A percentile compares a stretch with the other conserved stretches of the same genome.
phyloP scores from a whole-genome alignment of 2,113 vertebrate species.

The Ptilonorhynchus violaceus region DNA sequence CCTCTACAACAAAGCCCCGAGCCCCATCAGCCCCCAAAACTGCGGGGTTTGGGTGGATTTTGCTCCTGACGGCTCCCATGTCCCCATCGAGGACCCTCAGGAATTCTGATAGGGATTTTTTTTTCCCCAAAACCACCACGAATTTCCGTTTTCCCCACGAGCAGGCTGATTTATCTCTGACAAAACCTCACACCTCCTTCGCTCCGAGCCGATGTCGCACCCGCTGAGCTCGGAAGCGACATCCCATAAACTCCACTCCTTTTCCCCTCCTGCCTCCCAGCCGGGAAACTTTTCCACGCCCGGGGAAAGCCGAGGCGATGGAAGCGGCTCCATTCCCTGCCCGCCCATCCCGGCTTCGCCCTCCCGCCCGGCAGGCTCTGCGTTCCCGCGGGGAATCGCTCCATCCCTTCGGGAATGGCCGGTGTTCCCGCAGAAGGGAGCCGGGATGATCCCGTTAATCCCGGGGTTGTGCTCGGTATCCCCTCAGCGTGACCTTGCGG shows the following conservation, averaged over 20 bases:
- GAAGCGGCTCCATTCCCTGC: neutral
- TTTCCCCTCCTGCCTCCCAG: neutral
- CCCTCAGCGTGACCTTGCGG: neutral
- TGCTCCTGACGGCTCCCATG: fast-evolving
- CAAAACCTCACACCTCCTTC: fast-evolving
- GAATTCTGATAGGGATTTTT: neutral
- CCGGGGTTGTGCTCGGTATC: neutral
- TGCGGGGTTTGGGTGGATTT: fast-evolving
- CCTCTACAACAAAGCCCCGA: fast-evolving
- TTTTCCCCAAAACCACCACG: neutral
- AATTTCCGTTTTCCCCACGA: fast-evolving
- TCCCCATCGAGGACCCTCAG: fast-evolving
- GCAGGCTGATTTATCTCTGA: neutral
- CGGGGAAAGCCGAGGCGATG: neutral
- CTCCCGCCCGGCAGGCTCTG: fast-evolving
- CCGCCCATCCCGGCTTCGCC: fast-evolving
- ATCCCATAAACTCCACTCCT: neutral
- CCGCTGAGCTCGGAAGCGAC: fast-evolving
- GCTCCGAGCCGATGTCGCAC: fast-evolving
- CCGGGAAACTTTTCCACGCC: neutral
- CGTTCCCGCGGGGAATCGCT: fast-evolving
- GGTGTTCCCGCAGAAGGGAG: neutral
- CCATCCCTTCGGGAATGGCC: neutral
- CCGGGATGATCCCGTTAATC: fast-evolving
- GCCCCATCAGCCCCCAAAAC: fast-evolving